Percentiles rank a stretch among this genome's conserved stretches.
phyloP scores from a whole-genome alignment of 2,113 vertebrate genomes.

The Pungitius pungitius region DNA sequence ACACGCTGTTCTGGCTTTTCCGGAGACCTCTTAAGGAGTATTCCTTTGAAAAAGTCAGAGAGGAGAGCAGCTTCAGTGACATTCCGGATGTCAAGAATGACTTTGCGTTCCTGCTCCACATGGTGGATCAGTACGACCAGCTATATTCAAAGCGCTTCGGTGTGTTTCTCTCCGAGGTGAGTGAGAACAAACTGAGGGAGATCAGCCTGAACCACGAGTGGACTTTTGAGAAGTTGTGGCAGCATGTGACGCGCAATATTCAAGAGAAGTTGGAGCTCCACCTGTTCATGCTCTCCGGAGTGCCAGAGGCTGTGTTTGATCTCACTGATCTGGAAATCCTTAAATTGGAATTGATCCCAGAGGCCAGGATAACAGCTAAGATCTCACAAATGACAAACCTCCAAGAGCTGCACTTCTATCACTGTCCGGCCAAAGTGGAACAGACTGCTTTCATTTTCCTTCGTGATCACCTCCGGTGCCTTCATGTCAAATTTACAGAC shows the following conservation, averaged over 20 bases:
- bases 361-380: constrained; percentile 95
- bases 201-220: constrained; percentile 97
- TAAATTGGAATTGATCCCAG: constrained; percentile 95
- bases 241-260: constrained; percentile 91
- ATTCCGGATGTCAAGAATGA: constrained; percentile 99
- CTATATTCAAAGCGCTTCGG: constrained; percentile 97
- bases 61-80: constrained; percentile 98
- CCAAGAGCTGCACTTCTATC: constrained; percentile 95
- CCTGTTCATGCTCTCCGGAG: constrained; percentile 95
- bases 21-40: constrained; percentile 96
- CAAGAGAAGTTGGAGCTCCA: constrained; percentile 95
- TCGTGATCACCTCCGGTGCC: constrained; percentile 95
- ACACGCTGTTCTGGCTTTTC: constrained; percentile 97
- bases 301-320: constrained; percentile 95
- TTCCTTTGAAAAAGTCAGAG: constrained; percentile 96
- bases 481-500: constrained; percentile 98
- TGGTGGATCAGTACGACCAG: constrained; percentile 98
- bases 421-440: constrained; percentile 97
- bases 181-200: constrained; percentile 95
- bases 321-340: constrained; percentile 94
- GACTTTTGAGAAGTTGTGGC: constrained; percentile 95
- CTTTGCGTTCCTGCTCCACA: constrained; percentile 97
- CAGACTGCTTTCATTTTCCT: constrained; percentile 98
- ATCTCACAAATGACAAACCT: constrained; percentile 98
- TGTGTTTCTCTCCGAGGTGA: constrained; percentile 96